These are phyloP conservation scores for Notolabrus celidotus DNA, from an alignment of 2,797 vertebrate genomes.

Conservation along the genomic window DNA sequence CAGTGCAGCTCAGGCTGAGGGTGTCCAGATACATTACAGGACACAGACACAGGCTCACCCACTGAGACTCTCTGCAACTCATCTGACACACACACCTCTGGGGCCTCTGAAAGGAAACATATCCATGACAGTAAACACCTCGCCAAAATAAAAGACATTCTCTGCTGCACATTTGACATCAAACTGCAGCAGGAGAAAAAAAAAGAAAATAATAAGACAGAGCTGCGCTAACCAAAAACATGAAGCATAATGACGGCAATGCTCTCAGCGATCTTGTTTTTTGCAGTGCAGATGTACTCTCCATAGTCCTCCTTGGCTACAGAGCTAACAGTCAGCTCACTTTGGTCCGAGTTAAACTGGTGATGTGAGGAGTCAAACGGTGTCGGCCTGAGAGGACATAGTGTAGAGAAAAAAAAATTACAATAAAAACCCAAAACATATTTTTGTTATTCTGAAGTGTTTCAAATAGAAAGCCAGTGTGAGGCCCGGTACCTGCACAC, in stretches of 20 bases:
- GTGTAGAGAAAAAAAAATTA: conserved; percentile 1
- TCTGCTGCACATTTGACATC: neutral
- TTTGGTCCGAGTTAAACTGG: conserved; percentile 83
- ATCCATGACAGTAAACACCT: neutral
- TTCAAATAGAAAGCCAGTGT: neutral
- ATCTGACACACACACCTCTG: conserved; percentile 73
- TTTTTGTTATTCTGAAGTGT: neutral
- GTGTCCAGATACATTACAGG: conserved; percentile 83
- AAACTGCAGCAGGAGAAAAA: neutral
- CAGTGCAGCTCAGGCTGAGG: conserved; percentile 81
- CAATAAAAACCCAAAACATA: neutral
- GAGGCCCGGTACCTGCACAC: neutral
- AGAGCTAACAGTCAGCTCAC: conserved; percentile 76
- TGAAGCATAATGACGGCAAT: conserved; percentile 69
- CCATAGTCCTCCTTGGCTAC: conserved; percentile 77
- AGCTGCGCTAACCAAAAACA: conserved; percentile 77
- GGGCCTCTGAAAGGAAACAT: conserved; percentile 73
- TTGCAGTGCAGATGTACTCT: conserved; percentile 80
- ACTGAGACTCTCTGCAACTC: conserved; percentile 38
- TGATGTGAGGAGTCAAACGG: conserved; percentile 68
- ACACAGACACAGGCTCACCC: conserved; percentile 69
- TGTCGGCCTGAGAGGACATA: conserved; percentile 66
- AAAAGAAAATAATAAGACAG: neutral
- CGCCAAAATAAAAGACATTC: neutral
- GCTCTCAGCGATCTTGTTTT: conserved; percentile 80